A percentile compares a stretch with the other conserved stretches of the same genome.
phyloP scores from a whole-genome alignment of 2,797 vertebrate species.

The Hippopotamyrus pictus region DNA sequence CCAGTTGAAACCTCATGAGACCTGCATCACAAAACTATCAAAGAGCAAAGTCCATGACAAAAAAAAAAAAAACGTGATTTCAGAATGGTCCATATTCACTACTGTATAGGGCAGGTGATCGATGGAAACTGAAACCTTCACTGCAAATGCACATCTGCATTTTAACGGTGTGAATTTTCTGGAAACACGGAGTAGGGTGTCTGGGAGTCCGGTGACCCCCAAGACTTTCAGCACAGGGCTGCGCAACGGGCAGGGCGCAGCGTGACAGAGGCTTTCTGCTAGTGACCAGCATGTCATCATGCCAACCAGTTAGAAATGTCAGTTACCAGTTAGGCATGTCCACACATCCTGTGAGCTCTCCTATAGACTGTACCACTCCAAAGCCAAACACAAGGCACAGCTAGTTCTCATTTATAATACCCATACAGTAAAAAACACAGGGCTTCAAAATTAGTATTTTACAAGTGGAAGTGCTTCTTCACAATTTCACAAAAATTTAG shows the following conservation, averaged over 20 bases:
- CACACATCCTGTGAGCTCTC: background rate
- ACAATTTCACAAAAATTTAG: background rate
- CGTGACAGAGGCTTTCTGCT: background rate
- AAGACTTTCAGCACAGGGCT: background rate
- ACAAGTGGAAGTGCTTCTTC: slow-evolving; percentile 1
- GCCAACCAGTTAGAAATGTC: background rate
- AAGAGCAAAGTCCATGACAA: background rate
- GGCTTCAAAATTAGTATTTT: slow-evolving; percentile 8
- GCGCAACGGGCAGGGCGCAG: background rate
- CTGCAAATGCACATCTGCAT: background rate
- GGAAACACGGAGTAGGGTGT: background rate
- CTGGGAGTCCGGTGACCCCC: background rate
- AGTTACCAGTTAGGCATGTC: background rate
- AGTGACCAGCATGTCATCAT: background rate
- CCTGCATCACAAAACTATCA: background rate
- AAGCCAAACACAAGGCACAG: background rate
- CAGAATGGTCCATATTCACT: background rate
- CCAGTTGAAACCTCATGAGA: background rate
- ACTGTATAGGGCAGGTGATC: background rate
- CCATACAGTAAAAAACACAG: background rate
- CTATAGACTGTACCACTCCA: background rate
- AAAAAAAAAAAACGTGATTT: background rate
- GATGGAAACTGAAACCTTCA: background rate
- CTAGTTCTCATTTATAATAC: background rate
- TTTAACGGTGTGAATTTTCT: background rate